A percentile compares a stretch with the other conserved stretches of the same genome.
These are phyloP conservation scores for Ips typographus DNA, from an alignment of 1,140 invertebrate species.

Conservation along the genomic window DNA sequence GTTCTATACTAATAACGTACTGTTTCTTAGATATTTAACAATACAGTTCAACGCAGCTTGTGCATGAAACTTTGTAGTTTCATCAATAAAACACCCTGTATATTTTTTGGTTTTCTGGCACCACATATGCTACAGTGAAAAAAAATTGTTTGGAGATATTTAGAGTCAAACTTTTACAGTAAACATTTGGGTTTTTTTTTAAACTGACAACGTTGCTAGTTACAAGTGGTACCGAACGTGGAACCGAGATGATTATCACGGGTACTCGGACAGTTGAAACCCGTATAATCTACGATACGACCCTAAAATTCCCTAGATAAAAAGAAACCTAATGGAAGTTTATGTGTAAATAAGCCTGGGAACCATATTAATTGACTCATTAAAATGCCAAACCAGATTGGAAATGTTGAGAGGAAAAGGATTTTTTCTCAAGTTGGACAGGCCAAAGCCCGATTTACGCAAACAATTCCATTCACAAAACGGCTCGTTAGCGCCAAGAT, in stretches of 20 bases:
- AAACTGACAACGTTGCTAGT: not conserved
- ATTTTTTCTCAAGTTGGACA: not conserved
- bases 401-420: not conserved
- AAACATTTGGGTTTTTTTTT: not conserved
- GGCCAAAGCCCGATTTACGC: not conserved
- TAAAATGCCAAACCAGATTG: constrained; percentile 6
- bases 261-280: constrained; percentile 12
- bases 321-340: constrained; percentile 12
- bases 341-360: constrained; percentile 8
- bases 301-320: constrained; percentile 8
- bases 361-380: constrained; percentile 9
- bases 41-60: too few species aligned
- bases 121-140: too few species aligned
- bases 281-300: constrained; percentile 7
- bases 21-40: too few species aligned
- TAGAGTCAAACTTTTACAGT: too few species aligned
- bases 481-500: constrained; percentile 6
- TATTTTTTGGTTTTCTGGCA: too few species aligned
- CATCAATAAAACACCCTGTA: too few species aligned
- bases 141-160: too few species aligned
- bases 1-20: too few species aligned
- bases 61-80: too few species aligned
- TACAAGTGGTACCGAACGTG: not conserved
- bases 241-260: constrained; percentile 13
- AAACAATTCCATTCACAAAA: constrained; percentile 8